phyloP scores from a whole-genome alignment of 2,113 vertebrate species.

The Strix aluco region DNA sequence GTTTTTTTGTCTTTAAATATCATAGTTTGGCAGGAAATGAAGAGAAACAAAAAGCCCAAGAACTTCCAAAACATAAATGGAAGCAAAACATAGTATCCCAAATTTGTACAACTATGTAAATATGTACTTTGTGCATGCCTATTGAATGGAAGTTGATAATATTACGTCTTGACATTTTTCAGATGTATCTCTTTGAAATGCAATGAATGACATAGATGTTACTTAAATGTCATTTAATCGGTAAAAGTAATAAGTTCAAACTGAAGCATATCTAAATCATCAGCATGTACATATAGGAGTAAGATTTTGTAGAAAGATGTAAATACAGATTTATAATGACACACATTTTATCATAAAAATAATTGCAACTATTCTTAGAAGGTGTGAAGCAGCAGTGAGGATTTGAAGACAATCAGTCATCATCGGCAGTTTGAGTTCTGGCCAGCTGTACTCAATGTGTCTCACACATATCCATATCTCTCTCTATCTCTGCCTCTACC shows the following conservation, averaged over 20 bases:
- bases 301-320: neutral
- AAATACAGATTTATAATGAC: neutral
- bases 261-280: neutral
- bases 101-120: neutral
- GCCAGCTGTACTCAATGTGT: neutral
- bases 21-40: neutral
- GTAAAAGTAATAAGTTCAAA: neutral
- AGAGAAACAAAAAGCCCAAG: neutral
- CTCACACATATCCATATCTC: neutral
- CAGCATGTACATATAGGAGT: accelerated
- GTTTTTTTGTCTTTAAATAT: neutral
- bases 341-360: neutral
- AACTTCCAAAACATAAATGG: neutral
- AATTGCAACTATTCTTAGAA: neutral
- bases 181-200: neutral
- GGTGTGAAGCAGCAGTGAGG: neutral
- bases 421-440: neutral
- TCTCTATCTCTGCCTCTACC: neutral
- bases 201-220: neutral
- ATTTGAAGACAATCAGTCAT: neutral
- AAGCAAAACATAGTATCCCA: neutral
- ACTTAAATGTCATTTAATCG: neutral
- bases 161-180: neutral
- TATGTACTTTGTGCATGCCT: accelerated
- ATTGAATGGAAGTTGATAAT: neutral